These are phyloP conservation scores for Aphodius sticticus DNA, from an alignment of 2,888 invertebrate species.

Conservation along the genomic window DNA sequence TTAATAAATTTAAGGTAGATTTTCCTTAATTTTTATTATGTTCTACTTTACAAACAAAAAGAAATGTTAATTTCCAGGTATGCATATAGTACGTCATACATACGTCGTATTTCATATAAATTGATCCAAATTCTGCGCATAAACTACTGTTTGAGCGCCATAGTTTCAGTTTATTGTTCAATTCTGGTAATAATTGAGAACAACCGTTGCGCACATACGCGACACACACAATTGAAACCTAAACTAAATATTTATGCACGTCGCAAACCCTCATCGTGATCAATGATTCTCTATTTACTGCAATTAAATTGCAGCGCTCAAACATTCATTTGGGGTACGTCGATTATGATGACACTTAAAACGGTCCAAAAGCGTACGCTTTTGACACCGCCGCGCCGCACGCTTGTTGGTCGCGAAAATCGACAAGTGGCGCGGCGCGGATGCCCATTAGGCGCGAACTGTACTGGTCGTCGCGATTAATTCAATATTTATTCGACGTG, in stretches of 20 bases:
- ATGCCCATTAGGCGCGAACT: slow-evolving; percentile 7
- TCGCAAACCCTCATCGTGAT: background rate
- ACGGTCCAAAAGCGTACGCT: slow-evolving; percentile 15
- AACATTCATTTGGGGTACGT: slow-evolving; percentile 15
- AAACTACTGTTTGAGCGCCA: background rate
- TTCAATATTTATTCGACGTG: slow-evolving; percentile 26
- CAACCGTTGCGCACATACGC: background rate
- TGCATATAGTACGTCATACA: too few relatives aligned
- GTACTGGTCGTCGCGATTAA: slow-evolving; percentile 16
- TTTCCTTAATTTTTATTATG: too few relatives aligned
- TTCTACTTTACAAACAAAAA: too few relatives aligned
- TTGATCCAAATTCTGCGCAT: too few relatives aligned
- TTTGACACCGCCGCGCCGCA: slow-evolving; percentile 6
- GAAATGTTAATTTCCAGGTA: too few relatives aligned
- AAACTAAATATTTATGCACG: slow-evolving; percentile 22
- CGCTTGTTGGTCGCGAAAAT: slow-evolving; percentile 12
- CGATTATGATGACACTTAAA: background rate
- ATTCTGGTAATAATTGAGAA: background rate
- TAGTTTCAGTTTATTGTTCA: background rate
- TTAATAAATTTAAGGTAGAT: too few relatives aligned
- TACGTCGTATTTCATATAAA: too few relatives aligned
- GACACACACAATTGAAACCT: background rate
- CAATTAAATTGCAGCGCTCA: slow-evolving; percentile 22
- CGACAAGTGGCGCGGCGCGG: slow-evolving; percentile 7
- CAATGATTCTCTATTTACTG: slow-evolving; percentile 14